Evolutionary conservation across 2,113 vertebrate species (phyloP).

Genomic region (Tupaia tana): DNA sequence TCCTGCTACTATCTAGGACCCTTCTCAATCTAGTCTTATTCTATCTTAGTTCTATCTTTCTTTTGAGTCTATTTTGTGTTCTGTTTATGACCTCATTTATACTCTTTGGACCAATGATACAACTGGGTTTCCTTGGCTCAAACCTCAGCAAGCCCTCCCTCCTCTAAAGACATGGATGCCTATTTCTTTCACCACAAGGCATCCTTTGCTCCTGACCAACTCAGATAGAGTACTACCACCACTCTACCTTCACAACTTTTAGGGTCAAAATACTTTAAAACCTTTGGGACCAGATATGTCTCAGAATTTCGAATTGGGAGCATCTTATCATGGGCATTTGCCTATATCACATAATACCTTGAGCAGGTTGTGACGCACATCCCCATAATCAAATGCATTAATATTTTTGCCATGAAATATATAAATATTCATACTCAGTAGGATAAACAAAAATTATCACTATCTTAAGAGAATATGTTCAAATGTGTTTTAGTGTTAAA

Average conservation of each 20-base stretch:
- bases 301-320: conserved; percentile 21
- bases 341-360: background rate
- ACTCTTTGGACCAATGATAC: background rate
- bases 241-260: background rate
- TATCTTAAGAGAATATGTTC: conserved; percentile 22
- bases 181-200: background rate
- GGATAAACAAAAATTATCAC: conserved; percentile 1
- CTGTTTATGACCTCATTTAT: conserved; percentile 30
- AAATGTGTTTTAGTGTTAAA: conserved; percentile 38
- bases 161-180: conserved; percentile 34
- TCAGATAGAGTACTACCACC: background rate
- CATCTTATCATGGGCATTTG: conserved; percentile 11
- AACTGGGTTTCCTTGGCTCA: conserved; percentile 46
- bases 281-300: background rate
- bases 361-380: background rate
- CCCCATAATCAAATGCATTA: conserved; percentile 7
- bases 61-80: conserved; percentile 8
- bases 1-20: background rate
- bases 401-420: conserved; percentile 48
- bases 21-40: conserved; percentile 12
- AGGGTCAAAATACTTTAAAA: conserved; percentile 3
- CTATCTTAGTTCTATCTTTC: conserved; percentile 23
- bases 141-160: conserved; percentile 27
- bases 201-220: background rate
- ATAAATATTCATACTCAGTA: conserved; percentile 45